A percentile compares a stretch with the other conserved stretches of the same genome.
Conservation (phyloP, 2,797 vertebrate genomes). For the Lepilemur ruficaudatus region DNA sequence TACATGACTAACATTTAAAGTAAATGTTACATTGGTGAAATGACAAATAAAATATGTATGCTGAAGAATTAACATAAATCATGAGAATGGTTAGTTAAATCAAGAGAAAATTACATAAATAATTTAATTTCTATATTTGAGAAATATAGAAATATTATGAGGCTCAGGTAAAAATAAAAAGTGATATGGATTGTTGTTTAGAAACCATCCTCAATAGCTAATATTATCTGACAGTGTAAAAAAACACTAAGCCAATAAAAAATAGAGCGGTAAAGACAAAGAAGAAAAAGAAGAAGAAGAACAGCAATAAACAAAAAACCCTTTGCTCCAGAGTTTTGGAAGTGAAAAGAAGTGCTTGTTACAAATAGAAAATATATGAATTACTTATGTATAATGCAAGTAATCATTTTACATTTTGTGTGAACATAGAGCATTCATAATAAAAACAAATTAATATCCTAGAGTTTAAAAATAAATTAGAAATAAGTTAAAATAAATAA, state of each 20-base stretch:
- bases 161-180: background rate
- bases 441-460: background rate
- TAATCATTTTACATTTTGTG: background rate
- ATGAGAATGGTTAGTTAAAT: background rate
- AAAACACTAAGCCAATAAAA: background rate
- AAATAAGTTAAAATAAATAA: no score
- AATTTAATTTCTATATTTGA: background rate
- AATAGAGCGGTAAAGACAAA: background rate
- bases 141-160: background rate
- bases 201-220: background rate
- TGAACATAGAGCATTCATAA: background rate
- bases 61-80: background rate
- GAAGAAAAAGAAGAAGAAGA: background rate
- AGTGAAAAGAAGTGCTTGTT: background rate
- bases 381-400: background rate
- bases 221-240: background rate
- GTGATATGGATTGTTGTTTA: background rate
- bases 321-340: background rate
- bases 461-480: no score
- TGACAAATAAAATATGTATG: background rate
- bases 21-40: background rate
- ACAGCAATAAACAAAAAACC: background rate
- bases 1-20: background rate
- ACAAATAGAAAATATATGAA: background rate
- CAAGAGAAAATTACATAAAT: background rate